Evolutionary conservation across 2,888 invertebrate species (phyloP), one percentile per base, ranked within the genome.

Genomic region (Morpho helenor): DNA sequence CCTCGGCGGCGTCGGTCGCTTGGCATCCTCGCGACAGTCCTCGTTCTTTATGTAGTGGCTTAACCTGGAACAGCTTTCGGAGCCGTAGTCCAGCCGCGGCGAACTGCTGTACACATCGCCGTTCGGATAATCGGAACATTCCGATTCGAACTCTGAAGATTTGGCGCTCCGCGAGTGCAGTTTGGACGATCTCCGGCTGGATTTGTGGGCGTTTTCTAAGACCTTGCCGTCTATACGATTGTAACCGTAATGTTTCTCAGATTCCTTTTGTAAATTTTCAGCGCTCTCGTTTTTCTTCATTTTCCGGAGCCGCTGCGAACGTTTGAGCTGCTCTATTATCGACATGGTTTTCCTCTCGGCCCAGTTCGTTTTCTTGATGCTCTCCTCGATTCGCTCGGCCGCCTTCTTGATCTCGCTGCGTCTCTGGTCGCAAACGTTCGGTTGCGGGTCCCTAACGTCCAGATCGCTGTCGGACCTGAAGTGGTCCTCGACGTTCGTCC

Each of bases 1-100:
- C 71, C 96, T 95, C 22, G 97, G 97, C 5, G 97, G 97, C 9
- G 94, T 94, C 0, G 96, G 96, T 56, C 95, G 89, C 63, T 92
- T 92, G 7, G 74, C 76, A 53, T 92, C 92, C 7, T 72, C 74
- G 9, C 79, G 77, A 53, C 75, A 72, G 2, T 87, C 87, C 7
- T 87, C 83, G 62, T 87, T 81, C 69, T 88, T 90, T 56, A 77
- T 82, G 65, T 90, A 89, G 68, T 87, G 85, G 54, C 84, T 79
- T 68, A 82, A 70, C 61, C 89, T 74, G 23, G 91, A 90, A 43
- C 87, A 83, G 2, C 91, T 91, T 69, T 94, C 94, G 0, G 93
- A 93, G 1, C 92, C 91, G 72, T 92, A 93, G 71, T 93, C 92
- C 49, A 91, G 77, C 64, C 86, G 70, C 54, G 86, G 84, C 9